phyloP scores from a whole-genome alignment of 2,888 invertebrate genomes.

The Drosophila anceps region DNA sequence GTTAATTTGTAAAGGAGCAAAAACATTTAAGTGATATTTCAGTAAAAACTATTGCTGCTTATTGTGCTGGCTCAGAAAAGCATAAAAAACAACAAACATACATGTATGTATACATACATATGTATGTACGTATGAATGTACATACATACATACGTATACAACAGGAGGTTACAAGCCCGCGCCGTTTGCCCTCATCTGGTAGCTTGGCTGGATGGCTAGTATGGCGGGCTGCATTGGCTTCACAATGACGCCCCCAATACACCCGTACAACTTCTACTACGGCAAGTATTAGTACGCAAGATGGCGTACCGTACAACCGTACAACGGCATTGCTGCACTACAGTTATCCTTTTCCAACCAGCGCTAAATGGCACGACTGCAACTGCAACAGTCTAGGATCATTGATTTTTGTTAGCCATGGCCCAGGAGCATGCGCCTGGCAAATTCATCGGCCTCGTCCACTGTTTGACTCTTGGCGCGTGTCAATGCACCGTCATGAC shows the following conservation, averaged over 20 bases:
- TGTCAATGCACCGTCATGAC: constrained; percentile 73
- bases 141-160: background rate
- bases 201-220: background rate
- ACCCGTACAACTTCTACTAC: constrained; percentile 73
- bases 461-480: constrained; percentile 61
- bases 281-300: constrained; percentile 72
- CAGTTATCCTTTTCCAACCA: constrained; percentile 65
- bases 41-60: constrained; percentile 19
- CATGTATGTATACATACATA: background rate
- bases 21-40: constrained; percentile 34
- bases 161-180: constrained; percentile 10
- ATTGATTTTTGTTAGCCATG: constrained; percentile 69
- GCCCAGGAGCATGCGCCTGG: constrained; percentile 64
- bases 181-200: constrained; percentile 16
- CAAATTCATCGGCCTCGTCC: constrained; percentile 29
- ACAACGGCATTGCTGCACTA: constrained; percentile 32
- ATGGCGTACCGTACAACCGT: constrained; percentile 73
- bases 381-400: constrained; percentile 60
- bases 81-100: constrained; percentile 5
- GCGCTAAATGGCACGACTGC: constrained; percentile 4
- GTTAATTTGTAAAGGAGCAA: constrained; percentile 36
- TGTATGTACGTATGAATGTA: background rate
- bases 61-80: constrained; percentile 8
- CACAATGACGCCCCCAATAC: constrained; percentile 44
- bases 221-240: constrained; percentile 10